Base-by-base conservation (phyloP, 1,140 invertebrate species). In the Lepidurus packardi region DNA sequence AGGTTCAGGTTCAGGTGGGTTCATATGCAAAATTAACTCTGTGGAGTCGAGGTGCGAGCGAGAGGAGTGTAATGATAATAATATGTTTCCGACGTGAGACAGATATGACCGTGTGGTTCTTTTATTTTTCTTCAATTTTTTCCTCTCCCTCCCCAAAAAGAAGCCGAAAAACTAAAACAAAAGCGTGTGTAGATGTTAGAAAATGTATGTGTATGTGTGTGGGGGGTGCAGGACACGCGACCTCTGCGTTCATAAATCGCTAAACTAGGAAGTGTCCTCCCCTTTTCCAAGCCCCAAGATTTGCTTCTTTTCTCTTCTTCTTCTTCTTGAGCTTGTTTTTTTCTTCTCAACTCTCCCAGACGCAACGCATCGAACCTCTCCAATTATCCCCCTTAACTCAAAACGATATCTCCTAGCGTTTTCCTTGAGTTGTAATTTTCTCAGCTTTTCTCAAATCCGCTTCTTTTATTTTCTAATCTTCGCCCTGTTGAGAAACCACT, bases 1-100 rank as follows among this genome's bases (percentile, higher is more conserved):
- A 21, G 53, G 7, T 65, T 9, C 16, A 21, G 53, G 53, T 16
- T 21, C 13, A n/a, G 8, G 53, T n/a, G 4, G 53, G 53, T 7
- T 65, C 13, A 21, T 65, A 65, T 65, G 53, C 53, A 65, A 65
- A 65, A 65, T 65, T 65, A 65, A 65, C 16, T 21, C 53, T 21
- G 34, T 34, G 34, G 34, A 65, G 53, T 21, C 53, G 21, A 65
- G 53, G 53, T 65, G 53, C 53, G 53, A 65, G 53, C 21, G 34
- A 34, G 53, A 65, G 53, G 53, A n/a, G 53, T 65, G 53, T 65
- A 65, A 65, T 65, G 53, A 13, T 65, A 65, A 65, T 65, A 5
- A 16, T 65, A 65, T 21, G 53, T 65, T 65, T 65, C 53, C 16
- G 53, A 65, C 53, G 53, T 65, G 53, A 65, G 53, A 65, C 53